Percentiles rank a stretch among this genome's conserved stretches.
These are phyloP conservation scores for Tretioscincus oriximinensis DNA, from an alignment of 2,113 vertebrate species.

Conservation along the genomic window DNA sequence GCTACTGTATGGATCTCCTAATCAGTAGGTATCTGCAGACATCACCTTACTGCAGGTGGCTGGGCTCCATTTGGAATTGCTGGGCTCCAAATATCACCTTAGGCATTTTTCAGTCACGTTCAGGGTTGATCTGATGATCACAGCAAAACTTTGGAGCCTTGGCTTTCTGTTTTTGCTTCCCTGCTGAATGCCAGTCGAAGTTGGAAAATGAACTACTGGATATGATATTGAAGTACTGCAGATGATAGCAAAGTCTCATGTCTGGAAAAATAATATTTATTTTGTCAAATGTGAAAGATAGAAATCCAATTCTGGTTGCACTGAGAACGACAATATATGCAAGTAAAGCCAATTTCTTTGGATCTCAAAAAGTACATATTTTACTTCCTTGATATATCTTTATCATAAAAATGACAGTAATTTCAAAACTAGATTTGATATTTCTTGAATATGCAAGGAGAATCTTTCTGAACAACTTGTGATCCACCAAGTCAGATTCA, in stretches of 20 bases:
- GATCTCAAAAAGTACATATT: background rate
- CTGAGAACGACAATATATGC: too few relatives aligned
- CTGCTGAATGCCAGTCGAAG: background rate
- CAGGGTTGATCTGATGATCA: background rate
- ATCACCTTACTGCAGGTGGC: background rate
- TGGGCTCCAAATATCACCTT: background rate
- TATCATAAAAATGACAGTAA: background rate
- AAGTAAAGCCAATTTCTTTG: background rate
- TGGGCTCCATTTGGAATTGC: too few relatives aligned
- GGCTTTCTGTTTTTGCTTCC: background rate
- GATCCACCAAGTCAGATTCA: background rate
- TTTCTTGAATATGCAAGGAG: background rate
- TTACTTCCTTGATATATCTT: background rate
- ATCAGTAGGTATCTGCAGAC: background rate
- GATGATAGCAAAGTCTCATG: background rate
- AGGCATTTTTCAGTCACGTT: background rate
- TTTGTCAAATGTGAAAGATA: background rate
- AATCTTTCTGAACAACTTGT: background rate
- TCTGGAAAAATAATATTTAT: background rate
- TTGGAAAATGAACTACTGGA: background rate
- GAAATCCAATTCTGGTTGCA: background rate
- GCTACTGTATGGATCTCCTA: background rate
- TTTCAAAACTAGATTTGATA: slow-evolving; percentile 5
- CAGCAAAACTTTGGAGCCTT: background rate
- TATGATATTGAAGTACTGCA: background rate